Conservation (phyloP, 2,888 invertebrate genomes). For the Protodeltote pygarga region DNA sequence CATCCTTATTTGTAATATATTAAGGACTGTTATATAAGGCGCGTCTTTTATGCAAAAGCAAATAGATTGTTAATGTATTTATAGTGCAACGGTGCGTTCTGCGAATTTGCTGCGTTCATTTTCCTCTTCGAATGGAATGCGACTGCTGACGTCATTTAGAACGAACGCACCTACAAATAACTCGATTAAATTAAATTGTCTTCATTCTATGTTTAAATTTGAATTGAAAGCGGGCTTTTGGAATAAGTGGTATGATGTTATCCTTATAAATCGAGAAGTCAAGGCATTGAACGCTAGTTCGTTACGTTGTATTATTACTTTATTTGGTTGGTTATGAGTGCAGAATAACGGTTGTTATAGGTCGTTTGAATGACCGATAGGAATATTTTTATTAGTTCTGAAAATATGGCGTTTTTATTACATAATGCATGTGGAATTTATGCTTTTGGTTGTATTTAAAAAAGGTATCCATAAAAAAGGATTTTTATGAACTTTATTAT, state of each 20-base stretch:
- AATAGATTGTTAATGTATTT: slow-evolving; percentile 65
- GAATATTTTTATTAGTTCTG: slow-evolving; percentile 61
- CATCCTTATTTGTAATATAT: slow-evolving; percentile 31
- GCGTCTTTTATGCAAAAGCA: slow-evolving; percentile 20
- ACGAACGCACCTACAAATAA: slow-evolving; percentile 62
- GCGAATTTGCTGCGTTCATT: slow-evolving; percentile 76
- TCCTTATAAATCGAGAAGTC: slow-evolving; percentile 14
- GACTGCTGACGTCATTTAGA: slow-evolving; percentile 72
- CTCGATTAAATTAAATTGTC: slow-evolving; percentile 45
- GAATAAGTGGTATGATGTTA: slow-evolving; percentile 31
- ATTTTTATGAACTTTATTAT: no score
- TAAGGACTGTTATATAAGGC: slow-evolving; percentile 44
- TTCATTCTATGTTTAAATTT: slow-evolving; percentile 46
- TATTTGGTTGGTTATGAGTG: slow-evolving; percentile 53
- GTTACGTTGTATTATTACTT: slow-evolving; percentile 5
- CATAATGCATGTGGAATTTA: slow-evolving; percentile 57
- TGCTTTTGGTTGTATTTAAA: slow-evolving; percentile 23
- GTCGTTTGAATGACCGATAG: slow-evolving; percentile 54
- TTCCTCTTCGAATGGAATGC: slow-evolving; percentile 82
- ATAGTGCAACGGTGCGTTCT: slow-evolving; percentile 80
- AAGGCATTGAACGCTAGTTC: not conserved
- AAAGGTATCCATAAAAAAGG: slow-evolving; percentile 14
- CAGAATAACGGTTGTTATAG: slow-evolving; percentile 62
- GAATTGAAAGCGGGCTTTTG: slow-evolving; percentile 29
- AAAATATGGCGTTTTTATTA: slow-evolving; percentile 57